These are phyloP conservation scores for Ammospiza nelsoni DNA, from an alignment of 2,113 vertebrate genomes.

Conservation along the genomic window DNA sequence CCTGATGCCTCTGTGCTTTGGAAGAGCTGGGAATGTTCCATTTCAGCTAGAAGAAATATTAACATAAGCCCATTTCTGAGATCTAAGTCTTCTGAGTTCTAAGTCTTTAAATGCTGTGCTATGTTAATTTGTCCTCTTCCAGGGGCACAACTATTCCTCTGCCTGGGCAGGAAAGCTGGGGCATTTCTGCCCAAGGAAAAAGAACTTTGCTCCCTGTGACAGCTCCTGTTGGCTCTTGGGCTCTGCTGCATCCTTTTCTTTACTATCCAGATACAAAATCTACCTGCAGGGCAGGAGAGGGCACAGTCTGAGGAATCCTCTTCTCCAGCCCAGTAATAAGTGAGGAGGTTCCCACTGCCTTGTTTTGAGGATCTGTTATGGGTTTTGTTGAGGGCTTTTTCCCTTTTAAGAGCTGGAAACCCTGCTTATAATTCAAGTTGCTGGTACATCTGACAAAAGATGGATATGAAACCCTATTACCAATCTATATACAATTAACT, in stretches of 20 bases:
- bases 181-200: neutral
- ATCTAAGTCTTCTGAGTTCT: neutral
- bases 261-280: neutral
- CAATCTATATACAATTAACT: neutral
- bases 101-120: neutral
- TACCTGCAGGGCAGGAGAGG: accelerated
- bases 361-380: neutral
- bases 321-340: neutral
- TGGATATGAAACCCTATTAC: neutral
- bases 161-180: neutral
- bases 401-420: neutral
- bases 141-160: accelerated
- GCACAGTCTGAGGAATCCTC: neutral
- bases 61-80: neutral
- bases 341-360: neutral
- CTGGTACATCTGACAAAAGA: neutral
- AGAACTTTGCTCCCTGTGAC: accelerated
- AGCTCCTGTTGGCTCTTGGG: neutral
- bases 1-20: neutral
- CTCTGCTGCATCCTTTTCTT: neutral
- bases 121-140: neutral
- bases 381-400: neutral
- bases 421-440: neutral
- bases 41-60: neutral
- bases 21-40: neutral